Percentiles rank a stretch among this genome's conserved stretches.
phyloP scores from a whole-genome alignment of 2,888 invertebrate genomes.

The Rhogogaster chlorosoma region DNA sequence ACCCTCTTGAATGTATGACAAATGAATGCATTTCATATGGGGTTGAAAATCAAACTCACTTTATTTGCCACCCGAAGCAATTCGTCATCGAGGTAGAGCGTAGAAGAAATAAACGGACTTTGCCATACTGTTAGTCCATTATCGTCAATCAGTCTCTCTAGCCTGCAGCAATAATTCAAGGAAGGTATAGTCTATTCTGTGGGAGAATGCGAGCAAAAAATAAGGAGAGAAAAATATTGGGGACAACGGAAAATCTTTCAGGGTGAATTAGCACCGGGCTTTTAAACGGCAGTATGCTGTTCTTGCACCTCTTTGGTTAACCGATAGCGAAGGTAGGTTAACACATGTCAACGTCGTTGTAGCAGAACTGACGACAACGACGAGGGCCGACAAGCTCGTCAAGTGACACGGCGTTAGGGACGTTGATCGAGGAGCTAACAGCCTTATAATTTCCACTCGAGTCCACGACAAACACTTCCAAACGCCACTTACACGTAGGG shows the following conservation, averaged over 20 bases:
- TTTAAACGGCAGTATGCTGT: not conserved
- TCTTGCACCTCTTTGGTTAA: conserved; percentile 25
- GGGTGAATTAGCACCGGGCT: not conserved
- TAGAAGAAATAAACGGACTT: not conserved
- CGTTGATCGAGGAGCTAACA: conserved; percentile 40
- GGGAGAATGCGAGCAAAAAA: not conserved
- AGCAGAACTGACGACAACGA: conserved; percentile 2
- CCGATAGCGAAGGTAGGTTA: conserved; percentile 24
- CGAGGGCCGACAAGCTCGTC: conserved; percentile 39
- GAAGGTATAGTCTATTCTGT: not conserved
- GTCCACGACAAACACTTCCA: conserved; percentile 39
- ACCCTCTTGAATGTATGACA: not conserved
- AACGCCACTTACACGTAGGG: not conserved
- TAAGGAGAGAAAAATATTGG: not conserved
- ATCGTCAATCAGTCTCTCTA: not conserved
- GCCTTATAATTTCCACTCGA: conserved; percentile 30
- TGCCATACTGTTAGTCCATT: not conserved
- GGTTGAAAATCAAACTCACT: not conserved
- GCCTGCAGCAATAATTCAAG: not conserved
- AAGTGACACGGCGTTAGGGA: conserved; percentile 31
- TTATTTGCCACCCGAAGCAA: not conserved
- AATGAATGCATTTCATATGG: not conserved
- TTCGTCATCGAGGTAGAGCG: not conserved
- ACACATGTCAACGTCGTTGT: conserved; percentile 31
- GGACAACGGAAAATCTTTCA: not conserved